phyloP scores from a whole-genome alignment of 2,113 vertebrate species.

The Hyperoodon ampullatus region DNA sequence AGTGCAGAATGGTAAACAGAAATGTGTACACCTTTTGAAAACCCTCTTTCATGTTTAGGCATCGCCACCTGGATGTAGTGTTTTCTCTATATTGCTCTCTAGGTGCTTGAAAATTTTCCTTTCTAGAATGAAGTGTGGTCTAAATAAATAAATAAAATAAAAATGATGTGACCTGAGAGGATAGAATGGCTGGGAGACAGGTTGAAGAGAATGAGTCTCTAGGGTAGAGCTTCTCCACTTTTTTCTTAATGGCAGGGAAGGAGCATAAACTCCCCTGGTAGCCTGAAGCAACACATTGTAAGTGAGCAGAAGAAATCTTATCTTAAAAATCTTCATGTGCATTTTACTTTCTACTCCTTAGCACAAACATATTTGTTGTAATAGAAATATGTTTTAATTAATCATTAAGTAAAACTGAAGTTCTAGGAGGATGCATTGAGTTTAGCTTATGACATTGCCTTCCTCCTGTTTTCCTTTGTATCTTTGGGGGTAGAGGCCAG shows the following conservation, averaged over 20 bases:
- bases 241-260: slow-evolving; percentile 5
- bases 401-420: slow-evolving; percentile 37
- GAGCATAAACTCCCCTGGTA: slow-evolving; percentile 45
- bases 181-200: slow-evolving; percentile 16
- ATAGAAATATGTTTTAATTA: slow-evolving; percentile 45
- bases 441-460: background rate
- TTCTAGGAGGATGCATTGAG: background rate
- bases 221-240: background rate
- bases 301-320: slow-evolving; percentile 29
- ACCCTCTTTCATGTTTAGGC: background rate
- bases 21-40: background rate
- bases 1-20: background rate
- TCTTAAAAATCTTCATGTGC: background rate
- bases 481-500: background rate
- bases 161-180: slow-evolving; percentile 17
- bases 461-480: background rate
- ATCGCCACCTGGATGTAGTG: background rate
- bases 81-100: background rate
- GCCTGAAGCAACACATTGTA: slow-evolving; percentile 12
- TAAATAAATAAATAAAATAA: slow-evolving; percentile 51
- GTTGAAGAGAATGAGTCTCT: slow-evolving; percentile 20
- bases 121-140: slow-evolving; percentile 8
- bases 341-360: slow-evolving; percentile 33
- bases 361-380: background rate
- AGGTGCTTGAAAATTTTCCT: slow-evolving; percentile 22